phyloP scores from a whole-genome alignment of 2,888 invertebrate species.

The Drosophila picticornis region DNA sequence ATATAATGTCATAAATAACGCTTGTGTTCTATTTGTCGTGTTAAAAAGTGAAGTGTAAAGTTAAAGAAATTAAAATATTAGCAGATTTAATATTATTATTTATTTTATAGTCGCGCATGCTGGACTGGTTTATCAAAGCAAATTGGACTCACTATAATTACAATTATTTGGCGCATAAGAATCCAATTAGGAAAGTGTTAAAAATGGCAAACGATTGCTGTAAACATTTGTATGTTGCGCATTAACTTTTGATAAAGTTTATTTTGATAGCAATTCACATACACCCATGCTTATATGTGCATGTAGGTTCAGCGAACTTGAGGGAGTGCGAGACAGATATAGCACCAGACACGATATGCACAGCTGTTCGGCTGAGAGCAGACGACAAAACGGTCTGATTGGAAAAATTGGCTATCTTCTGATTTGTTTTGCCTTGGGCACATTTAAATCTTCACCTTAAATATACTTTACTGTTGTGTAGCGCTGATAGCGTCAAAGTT shows the following conservation, averaged over 20 bases:
- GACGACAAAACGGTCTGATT: constrained; percentile 13
- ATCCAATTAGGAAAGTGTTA: neutral
- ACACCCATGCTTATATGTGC: constrained; percentile 2
- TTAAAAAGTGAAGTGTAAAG: too few species aligned
- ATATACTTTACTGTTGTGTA: constrained; percentile 28
- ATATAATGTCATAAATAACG: too few species aligned
- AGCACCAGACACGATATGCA: constrained; percentile 18
- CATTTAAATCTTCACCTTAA: constrained; percentile 24
- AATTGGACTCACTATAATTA: neutral
- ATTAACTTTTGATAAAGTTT: constrained; percentile 31
- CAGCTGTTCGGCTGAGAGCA: constrained; percentile 24
- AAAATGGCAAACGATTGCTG: neutral
- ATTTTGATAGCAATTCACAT: constrained; percentile 11
- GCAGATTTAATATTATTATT: neutral
- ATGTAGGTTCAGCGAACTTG: constrained; percentile 58
- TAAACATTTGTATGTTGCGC: neutral
- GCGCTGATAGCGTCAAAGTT: constrained; percentile 47
- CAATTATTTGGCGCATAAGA: neutral
- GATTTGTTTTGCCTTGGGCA: constrained; percentile 1
- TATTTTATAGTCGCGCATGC: neutral
- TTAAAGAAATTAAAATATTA: too few species aligned
- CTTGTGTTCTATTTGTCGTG: too few species aligned
- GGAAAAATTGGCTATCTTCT: neutral
- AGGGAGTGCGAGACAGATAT: constrained; percentile 8
- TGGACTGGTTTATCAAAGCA: neutral